These are phyloP conservation scores for Empidonax alnorum DNA, from an alignment of 2,113 vertebrate species.

Conservation along the genomic window DNA sequence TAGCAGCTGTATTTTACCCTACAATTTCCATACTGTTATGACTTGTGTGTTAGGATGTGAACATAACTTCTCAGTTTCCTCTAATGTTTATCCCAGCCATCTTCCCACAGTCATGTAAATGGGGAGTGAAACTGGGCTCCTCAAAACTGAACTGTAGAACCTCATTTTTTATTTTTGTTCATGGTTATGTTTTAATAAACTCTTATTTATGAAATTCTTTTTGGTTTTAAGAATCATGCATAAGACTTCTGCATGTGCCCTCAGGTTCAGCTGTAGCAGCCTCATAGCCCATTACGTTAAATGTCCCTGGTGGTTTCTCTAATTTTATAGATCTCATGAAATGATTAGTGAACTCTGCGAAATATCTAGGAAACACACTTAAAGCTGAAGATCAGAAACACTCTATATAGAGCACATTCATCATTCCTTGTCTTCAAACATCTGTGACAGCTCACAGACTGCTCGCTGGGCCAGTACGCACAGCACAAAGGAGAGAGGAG, in stretches of 20 bases:
- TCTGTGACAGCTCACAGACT: not conserved
- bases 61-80: not conserved
- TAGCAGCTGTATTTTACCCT: not conserved
- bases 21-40: not conserved
- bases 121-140: not conserved
- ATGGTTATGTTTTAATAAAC: not conserved
- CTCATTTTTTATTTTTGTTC: not conserved
- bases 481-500: not conserved
- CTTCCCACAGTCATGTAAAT: not conserved
- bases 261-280: not conserved
- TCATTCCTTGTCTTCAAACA: not conserved
- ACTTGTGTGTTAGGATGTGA: not conserved
- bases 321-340: not conserved
- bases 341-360: not conserved
- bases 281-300: not conserved
- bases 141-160: not conserved
- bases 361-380: not conserved
- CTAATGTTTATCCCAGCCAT: not conserved
- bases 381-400: not conserved
- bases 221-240: not conserved
- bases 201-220: not conserved
- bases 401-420: not conserved
- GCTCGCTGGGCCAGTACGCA: not conserved
- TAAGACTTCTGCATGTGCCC: not conserved
- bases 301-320: not conserved